Conservation (phyloP, 1,140 invertebrate genomes). For the Trichoplusia ni region DNA sequence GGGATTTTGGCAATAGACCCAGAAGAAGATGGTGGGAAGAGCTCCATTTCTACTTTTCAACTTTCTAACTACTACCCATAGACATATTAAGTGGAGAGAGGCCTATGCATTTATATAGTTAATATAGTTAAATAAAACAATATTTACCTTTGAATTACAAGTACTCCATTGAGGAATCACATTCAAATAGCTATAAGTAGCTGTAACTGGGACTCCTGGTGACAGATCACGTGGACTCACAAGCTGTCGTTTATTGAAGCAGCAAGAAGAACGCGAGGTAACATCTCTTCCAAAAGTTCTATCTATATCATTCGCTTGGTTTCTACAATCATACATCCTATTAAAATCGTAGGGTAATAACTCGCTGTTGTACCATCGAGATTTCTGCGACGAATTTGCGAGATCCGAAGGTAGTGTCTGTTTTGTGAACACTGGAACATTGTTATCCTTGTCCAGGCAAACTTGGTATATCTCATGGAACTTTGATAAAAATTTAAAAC, state of each 20-base stretch:
- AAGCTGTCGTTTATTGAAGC: conserved; percentile 61
- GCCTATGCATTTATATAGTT: no score
- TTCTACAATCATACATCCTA: conserved; percentile 54
- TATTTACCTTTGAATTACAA: conserved; percentile 38
- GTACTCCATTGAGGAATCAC: conserved; percentile 68
- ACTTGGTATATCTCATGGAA: conserved; percentile 58
- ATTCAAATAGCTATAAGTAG: conserved; percentile 61
- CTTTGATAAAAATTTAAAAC: conserved; percentile 41
- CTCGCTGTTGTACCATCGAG: conserved; percentile 31
- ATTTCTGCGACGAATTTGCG: conserved; percentile 33
- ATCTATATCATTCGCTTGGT: conserved; percentile 47
- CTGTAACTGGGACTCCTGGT: conserved; percentile 52
- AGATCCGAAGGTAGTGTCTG: conserved; percentile 33
- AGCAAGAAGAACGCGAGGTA: conserved; percentile 48
- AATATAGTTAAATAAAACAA: background rate
- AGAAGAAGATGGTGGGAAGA: background rate
- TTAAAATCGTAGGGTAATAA: conserved; percentile 45
- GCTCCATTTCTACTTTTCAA: no score
- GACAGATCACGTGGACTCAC: conserved; percentile 57
- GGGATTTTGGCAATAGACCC: background rate
- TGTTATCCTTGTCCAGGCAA: conserved; percentile 55
- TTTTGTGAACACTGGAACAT: conserved; percentile 53
- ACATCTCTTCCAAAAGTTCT: conserved; percentile 38
- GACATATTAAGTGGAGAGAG: no score
- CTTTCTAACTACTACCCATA: no score